A percentile compares a stretch with the other conserved stretches of the same genome.
Conservation (phyloP, 2,888 invertebrate genomes). For the Adineta ricciae region DNA sequence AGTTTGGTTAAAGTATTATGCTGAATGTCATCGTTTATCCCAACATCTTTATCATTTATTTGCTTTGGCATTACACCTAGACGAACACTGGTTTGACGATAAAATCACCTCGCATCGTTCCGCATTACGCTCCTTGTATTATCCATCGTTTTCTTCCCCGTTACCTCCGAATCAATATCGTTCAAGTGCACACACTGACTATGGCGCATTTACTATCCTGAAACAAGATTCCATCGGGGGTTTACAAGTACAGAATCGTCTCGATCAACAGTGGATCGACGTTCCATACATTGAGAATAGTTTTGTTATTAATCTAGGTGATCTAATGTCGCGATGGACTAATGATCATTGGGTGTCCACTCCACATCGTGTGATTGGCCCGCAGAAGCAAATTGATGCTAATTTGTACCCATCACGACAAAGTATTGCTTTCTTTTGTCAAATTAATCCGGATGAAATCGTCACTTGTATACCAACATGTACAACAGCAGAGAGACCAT, state of each 20-base stretch:
- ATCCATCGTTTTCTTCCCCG: not conserved
- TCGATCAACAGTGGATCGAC: not conserved
- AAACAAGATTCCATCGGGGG: not conserved
- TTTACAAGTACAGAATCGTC: not conserved
- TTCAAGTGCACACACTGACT: not conserved
- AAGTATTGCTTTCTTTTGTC: constrained; percentile 7
- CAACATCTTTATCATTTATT: not conserved
- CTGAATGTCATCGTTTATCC: not conserved
- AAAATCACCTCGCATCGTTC: not conserved
- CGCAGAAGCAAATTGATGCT: not conserved
- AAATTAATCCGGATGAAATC: not conserved
- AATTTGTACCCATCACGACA: not conserved
- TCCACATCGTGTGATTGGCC: not conserved
- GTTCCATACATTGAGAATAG: not conserved
- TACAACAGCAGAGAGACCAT: not conserved
- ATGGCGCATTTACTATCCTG: not conserved
- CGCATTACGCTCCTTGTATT: not conserved
- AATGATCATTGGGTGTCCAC: not conserved
- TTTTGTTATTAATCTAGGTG: not conserved
- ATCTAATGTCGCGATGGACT: not conserved
- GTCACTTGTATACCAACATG: not conserved
- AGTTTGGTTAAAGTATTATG: not conserved
- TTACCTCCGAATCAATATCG: not conserved
- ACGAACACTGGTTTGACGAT: not conserved
- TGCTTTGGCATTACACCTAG: not conserved